phyloP scores from a whole-genome alignment of 2,113 vertebrate species.

The Ailuropoda melanoleuca region DNA sequence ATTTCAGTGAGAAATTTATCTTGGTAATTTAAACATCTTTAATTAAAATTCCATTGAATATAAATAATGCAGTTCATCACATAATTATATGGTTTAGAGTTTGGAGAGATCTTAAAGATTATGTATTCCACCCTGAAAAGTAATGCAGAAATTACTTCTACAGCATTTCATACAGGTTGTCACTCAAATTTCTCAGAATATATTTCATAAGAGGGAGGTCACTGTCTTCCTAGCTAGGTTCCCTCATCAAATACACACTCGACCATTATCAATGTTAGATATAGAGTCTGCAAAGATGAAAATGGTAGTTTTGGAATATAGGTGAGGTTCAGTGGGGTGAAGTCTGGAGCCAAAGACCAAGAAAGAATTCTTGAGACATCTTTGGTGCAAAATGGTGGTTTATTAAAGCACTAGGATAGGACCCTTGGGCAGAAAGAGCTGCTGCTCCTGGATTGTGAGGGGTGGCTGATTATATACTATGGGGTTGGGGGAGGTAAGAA shows the following conservation, averaged over 20 bases:
- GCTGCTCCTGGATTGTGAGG: neutral
- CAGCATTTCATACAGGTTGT: neutral
- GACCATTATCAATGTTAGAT: neutral
- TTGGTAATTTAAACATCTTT: constrained; percentile 47
- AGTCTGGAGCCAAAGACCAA: no score
- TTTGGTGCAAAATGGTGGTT: neutral
- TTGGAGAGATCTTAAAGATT: neutral
- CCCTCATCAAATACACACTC: neutral
- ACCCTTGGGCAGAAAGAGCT: neutral
- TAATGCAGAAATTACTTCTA: neutral
- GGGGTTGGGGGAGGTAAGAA: neutral
- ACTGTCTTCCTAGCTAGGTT: neutral
- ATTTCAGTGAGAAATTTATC: constrained; percentile 46
- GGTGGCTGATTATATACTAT: neutral
- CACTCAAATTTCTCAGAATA: neutral
- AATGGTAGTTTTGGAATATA: no score
- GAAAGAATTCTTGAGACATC: no score
- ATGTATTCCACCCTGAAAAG: neutral
- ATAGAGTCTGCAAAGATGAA: neutral
- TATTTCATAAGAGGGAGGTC: neutral
- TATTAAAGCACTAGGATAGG: neutral
- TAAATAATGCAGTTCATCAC: constrained; percentile 25
- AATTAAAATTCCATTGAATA: constrained; percentile 44
- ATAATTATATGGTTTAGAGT: constrained; percentile 22
- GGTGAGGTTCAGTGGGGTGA: no score